A percentile compares a stretch with the other conserved stretches of the same genome.
Evolutionary conservation across 2,797 vertebrate genomes (phyloP).

Genomic region (Dipus sagitta): DNA sequence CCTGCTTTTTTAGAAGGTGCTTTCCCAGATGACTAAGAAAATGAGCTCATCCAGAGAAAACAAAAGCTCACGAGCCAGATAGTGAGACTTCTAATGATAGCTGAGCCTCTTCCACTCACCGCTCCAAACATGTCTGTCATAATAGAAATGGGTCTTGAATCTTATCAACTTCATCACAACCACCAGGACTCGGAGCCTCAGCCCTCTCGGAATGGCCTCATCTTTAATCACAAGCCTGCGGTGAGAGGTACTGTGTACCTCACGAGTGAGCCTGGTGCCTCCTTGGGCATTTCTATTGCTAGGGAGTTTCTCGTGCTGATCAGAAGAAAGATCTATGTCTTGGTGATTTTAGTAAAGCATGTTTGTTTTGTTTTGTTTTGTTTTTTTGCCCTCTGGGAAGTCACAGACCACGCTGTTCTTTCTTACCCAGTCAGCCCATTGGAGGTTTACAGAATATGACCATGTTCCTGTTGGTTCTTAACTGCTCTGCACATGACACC

Average conservation of each 20-base stretch:
- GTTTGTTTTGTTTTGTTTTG: too few species aligned
- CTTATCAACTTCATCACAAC: background rate
- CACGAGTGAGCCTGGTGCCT: background rate
- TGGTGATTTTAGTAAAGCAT: background rate
- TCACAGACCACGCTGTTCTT: background rate
- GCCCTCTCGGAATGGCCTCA: background rate
- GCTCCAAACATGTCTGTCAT: background rate
- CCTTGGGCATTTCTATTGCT: background rate
- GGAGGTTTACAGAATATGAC: background rate
- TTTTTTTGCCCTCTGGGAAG: background rate
- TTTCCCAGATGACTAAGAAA: slow-evolving; percentile 71
- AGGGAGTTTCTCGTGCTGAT: background rate
- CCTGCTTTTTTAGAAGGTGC: slow-evolving; percentile 58
- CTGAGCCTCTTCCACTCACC: background rate
- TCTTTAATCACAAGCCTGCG: background rate
- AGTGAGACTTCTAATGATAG: slow-evolving; percentile 3
- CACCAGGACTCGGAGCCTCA: background rate
- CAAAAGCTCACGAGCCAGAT: background rate
- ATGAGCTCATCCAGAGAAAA: slow-evolving; percentile 67
- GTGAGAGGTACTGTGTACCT: background rate
- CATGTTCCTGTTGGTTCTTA: background rate
- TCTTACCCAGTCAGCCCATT: background rate
- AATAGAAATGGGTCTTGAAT: background rate
- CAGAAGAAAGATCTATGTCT: background rate
- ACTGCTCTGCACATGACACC: background rate